phyloP scores from a whole-genome alignment of 2,113 vertebrate species.

The Empidonax traillii region DNA sequence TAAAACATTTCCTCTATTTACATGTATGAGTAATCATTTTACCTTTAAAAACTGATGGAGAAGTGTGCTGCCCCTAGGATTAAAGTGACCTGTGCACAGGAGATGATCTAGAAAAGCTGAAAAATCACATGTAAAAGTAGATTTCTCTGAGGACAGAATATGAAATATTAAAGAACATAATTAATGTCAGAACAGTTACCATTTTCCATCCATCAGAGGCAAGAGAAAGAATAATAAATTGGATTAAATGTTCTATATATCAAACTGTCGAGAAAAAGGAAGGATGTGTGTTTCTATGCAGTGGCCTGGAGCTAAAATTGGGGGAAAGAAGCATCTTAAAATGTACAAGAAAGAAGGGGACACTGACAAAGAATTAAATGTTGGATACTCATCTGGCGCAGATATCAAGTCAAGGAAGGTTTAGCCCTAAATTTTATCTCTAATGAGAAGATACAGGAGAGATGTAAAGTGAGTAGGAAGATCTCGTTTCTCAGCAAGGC shows the following conservation, averaged over 20 bases:
- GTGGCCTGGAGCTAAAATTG: neutral
- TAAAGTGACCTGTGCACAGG: neutral
- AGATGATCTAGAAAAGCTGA: neutral
- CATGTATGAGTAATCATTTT: neutral
- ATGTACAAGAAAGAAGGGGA: neutral
- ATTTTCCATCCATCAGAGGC: neutral
- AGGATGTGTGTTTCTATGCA: accelerated
- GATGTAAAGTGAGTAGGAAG: neutral
- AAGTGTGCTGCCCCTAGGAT: neutral
- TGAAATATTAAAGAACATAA: neutral
- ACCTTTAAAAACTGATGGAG: neutral
- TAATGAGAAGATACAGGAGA: neutral
- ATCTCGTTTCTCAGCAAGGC: neutral
- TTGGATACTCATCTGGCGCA: neutral
- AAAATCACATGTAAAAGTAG: neutral
- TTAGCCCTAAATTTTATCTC: neutral
- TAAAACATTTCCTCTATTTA: neutral
- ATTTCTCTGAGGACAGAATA: neutral
- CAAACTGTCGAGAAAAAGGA: neutral
- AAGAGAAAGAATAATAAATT: neutral
- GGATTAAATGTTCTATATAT: neutral
- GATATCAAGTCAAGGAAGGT: neutral
- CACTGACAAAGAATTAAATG: neutral
- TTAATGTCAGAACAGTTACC: neutral
- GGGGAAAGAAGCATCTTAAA: neutral